Evolutionary conservation across 2,113 vertebrate genomes (phyloP), one percentile per base, ranked within the genome.

Genomic region (Hippocampus guttulatus): DNA sequence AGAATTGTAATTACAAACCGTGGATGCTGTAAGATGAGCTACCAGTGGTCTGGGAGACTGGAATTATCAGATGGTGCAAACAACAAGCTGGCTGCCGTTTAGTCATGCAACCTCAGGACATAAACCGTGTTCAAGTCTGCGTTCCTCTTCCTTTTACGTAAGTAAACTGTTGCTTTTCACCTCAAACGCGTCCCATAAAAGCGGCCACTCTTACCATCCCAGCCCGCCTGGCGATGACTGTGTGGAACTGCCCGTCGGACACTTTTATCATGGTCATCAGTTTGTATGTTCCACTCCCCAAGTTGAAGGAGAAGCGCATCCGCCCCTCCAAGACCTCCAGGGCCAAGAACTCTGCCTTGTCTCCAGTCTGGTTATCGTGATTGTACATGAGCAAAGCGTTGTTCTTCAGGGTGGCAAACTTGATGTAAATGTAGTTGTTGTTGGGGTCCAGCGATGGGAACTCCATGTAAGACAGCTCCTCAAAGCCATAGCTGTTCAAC

Each of bases 401-500:
- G 18, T 87, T 94, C 91, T 95, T 92, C 68, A 98, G 94, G 1
- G 97, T 98, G 55, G 97, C 93, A 88, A 99, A 99, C 88, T 98
- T 98, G 49, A 98, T 95, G 74, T 98, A 98, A 84, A 99, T 95
- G 82, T 98, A 98, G 84, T 98, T 99, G 51, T 98, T 98, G 91
- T 98, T 98, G 79, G 96, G 95, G 78, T 98, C 97, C 92, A 98
- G 88, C 23, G 95, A 96, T 10, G 97, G 96, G 79, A 99, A 98
- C 85, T 98, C 96, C 96, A 99, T 98, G 71, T 95, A 99, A 0
- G 97, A 99, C 27, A 99, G 63, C 86, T 98, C 97, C 83, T 97
- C 96, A 82, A 99, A 99, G 18, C 97, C 97, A 0, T 99, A 98
- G 75, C 97, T 99, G 86, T 96, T 98, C 67, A 99, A 89, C 77